Evolutionary conservation across 2,888 invertebrate species (phyloP).

Genomic region (Neoitamus cyanurus): DNA sequence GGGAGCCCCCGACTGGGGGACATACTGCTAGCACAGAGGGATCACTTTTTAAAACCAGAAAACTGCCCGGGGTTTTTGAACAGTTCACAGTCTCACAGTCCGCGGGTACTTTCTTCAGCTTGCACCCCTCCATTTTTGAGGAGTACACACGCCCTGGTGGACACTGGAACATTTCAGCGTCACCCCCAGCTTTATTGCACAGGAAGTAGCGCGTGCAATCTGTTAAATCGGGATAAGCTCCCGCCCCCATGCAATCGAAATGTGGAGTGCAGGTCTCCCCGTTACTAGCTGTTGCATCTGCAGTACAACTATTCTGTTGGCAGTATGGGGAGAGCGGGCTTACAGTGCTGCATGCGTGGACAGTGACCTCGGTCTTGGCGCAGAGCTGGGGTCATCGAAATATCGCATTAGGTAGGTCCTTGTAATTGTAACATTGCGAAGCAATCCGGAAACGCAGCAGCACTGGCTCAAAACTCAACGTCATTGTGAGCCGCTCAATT

Average conservation of each 20-base stretch:
- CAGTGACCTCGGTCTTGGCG: neutral
- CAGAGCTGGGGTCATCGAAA: neutral
- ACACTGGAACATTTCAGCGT: conserved; percentile 38
- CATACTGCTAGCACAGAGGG: conserved; percentile 1
- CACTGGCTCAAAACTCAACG: no score
- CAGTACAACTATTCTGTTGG: neutral
- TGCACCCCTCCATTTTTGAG: conserved; percentile 35
- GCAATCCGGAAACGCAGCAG: no score
- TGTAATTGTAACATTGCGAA: no score
- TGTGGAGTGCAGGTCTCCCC: neutral
- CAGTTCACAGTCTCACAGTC: conserved; percentile 49
- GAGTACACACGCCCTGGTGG: conserved; percentile 45
- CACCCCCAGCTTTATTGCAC: conserved; percentile 31
- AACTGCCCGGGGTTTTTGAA: neutral
- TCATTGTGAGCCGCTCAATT: no score
- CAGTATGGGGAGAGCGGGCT: neutral
- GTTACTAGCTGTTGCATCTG: no score
- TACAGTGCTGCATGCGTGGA: neutral
- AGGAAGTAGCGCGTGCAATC: conserved; percentile 49
- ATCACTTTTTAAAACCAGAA: conserved; percentile 14
- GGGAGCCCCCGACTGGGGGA: neutral
- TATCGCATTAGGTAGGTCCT: neutral
- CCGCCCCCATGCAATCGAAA: conserved; percentile 61
- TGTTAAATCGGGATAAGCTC: conserved; percentile 59
- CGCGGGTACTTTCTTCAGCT: neutral